These are phyloP conservation scores for Sthenelais limicola DNA, from an alignment of 2,888 invertebrate genomes.

Conservation along the genomic window DNA sequence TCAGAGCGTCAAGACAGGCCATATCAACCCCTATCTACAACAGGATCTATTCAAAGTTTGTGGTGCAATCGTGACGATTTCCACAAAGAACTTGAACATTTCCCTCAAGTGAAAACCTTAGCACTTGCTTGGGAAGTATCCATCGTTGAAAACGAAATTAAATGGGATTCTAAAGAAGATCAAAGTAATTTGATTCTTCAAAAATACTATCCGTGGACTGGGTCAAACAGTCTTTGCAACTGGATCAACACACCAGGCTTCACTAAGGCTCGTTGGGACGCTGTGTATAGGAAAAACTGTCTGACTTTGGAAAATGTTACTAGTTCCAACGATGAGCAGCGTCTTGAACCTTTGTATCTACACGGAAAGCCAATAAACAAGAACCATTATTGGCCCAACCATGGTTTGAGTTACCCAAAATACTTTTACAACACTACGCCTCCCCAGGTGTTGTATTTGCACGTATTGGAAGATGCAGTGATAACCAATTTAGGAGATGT, in stretches of 20 bases:
- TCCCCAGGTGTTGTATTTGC: constrained; percentile 48
- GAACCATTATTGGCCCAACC: constrained; percentile 51
- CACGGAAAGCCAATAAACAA: constrained; percentile 52
- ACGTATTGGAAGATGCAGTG: constrained; percentile 49
- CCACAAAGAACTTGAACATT: constrained; percentile 40
- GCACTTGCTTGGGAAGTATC: constrained; percentile 43
- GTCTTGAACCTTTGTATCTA: constrained; percentile 50
- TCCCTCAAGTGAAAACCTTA: constrained; percentile 42
- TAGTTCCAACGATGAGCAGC: not conserved
- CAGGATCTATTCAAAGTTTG: constrained; percentile 40
- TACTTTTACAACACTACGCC: constrained; percentile 48
- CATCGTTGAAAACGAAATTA: not conserved
- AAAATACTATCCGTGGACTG: constrained; percentile 50
- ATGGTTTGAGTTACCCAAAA: constrained; percentile 49
- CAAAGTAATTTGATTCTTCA: constrained; percentile 44
- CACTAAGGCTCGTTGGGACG: constrained; percentile 53
- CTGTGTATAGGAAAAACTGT: constrained; percentile 51
- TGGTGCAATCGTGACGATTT: constrained; percentile 52
- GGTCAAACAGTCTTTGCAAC: constrained; percentile 46
- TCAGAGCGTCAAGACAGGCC: constrained; percentile 4
- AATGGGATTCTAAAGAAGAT: constrained; percentile 44
- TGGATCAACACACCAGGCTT: constrained; percentile 49
- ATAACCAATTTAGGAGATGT: constrained; percentile 51
- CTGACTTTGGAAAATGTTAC: not conserved
- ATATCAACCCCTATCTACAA: constrained; percentile 38